phyloP scores from a whole-genome alignment of 2,888 invertebrate genomes.

The Cheilosia vulpina region DNA sequence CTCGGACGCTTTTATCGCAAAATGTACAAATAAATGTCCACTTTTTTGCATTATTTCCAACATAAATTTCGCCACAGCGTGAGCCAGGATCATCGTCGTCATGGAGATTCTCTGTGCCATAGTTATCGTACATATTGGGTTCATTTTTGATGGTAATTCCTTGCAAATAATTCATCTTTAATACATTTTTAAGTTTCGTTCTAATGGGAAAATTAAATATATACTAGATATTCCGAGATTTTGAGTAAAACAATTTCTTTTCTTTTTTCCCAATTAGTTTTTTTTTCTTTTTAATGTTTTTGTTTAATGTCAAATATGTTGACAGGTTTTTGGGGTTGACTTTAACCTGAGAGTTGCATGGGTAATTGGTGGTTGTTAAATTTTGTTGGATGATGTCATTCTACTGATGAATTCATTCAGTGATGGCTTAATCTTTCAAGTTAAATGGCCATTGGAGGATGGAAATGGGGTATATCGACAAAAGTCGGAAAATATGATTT shows the following conservation, averaged over 20 bases:
- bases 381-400: background rate
- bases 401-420: background rate
- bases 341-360: constrained; percentile 33
- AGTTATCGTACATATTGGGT: constrained; percentile 29
- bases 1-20: constrained; percentile 78
- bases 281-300: constrained; percentile 56
- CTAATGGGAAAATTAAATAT: constrained; percentile 2
- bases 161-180: constrained; percentile 51
- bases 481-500: too few relatives aligned
- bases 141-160: constrained; percentile 58
- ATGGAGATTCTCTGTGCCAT: constrained; percentile 23
- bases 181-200: constrained; percentile 12
- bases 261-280: constrained; percentile 30
- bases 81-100: constrained; percentile 67
- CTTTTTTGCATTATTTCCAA: constrained; percentile 77
- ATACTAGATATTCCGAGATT: constrained; percentile 31
- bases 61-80: constrained; percentile 78
- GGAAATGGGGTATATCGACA: too few relatives aligned
- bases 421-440: too few relatives aligned
- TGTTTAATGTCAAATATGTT: constrained; percentile 55
- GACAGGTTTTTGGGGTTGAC: constrained; percentile 26
- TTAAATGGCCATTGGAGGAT: too few relatives aligned
- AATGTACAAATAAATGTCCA: constrained; percentile 79
- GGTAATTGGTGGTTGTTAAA: constrained; percentile 10
- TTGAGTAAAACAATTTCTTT: constrained; percentile 26